A percentile compares a stretch with the other conserved stretches of the same genome.
Evolutionary conservation across 2,113 vertebrate species (phyloP).

Genomic region (Mesitornis unicolor): DNA sequence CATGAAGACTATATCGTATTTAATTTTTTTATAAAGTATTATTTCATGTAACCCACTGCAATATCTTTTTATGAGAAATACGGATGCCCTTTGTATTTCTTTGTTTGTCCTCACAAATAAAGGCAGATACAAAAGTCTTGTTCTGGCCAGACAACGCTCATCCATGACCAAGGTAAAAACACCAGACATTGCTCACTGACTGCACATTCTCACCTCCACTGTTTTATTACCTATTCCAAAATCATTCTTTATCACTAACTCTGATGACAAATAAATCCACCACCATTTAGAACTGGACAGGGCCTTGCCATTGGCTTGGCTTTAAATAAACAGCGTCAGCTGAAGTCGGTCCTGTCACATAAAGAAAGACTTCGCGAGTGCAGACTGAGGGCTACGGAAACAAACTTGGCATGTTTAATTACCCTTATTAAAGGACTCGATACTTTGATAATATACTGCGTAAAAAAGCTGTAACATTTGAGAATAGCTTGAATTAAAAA

Average conservation of each 20-base stretch:
- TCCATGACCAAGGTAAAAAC: neutral
- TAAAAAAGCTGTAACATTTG: constrained; percentile 65
- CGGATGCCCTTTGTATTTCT: neutral
- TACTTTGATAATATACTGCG: constrained; percentile 71
- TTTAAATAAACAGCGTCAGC: neutral
- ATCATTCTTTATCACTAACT: neutral
- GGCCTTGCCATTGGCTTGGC: neutral
- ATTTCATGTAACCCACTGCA: neutral
- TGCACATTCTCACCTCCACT: neutral
- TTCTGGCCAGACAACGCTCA: neutral
- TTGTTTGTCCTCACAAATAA: neutral
- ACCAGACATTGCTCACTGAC: neutral
- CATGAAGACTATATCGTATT: neutral
- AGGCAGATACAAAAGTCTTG: neutral
- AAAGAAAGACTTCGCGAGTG: neutral
- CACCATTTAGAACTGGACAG: neutral
- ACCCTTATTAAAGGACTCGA: constrained; percentile 67
- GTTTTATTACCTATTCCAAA: neutral
- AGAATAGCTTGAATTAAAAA: constrained; percentile 76
- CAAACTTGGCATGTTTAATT: constrained; percentile 75
- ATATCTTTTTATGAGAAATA: neutral
- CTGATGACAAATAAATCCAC: neutral
- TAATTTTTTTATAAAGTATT: neutral
- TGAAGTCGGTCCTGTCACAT: neutral
- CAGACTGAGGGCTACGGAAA: constrained; percentile 46